These are phyloP conservation scores for Ectemnius lituratus DNA, from an alignment of 2,888 invertebrate genomes.

Conservation along the genomic window DNA sequence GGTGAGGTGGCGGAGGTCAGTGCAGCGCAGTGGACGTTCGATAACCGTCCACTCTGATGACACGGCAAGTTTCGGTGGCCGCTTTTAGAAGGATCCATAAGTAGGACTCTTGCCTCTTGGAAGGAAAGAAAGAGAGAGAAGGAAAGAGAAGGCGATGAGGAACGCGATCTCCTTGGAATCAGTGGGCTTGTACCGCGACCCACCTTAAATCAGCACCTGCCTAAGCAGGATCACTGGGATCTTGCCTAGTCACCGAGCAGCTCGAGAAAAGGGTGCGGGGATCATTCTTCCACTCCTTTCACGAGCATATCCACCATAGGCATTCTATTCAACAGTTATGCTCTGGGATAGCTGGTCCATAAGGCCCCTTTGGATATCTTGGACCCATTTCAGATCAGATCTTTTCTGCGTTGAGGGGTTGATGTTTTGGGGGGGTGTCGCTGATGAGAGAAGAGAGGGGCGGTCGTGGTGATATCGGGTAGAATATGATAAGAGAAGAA, in stretches of 20 bases:
- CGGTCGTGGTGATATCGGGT: not conserved
- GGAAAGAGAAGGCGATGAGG: not conserved
- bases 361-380: too few species aligned
- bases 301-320: conserved; percentile 9
- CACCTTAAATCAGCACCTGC: conserved; percentile 66
- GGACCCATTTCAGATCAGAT: too few species aligned
- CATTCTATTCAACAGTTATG: too few species aligned
- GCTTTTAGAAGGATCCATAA: too few species aligned
- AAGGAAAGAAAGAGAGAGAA: too few species aligned
- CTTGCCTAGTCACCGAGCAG: conserved; percentile 46
- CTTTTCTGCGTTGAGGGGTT: too few species aligned
- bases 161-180: conserved; percentile 51
- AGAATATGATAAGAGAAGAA: conserved; percentile 18
- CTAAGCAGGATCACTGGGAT: conserved; percentile 56
- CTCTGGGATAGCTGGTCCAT: too few species aligned
- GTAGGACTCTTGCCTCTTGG: not conserved
- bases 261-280: too few species aligned
- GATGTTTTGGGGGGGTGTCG: too few species aligned
- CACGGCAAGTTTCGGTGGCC: conserved; percentile 38
- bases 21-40: conserved; percentile 18
- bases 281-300: conserved; percentile 6
- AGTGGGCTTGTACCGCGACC: conserved; percentile 46
- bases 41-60: conserved; percentile 50
- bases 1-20: not conserved
- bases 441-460: too few species aligned